Evolutionary conservation across 2,888 invertebrate species (phyloP), one percentile per base, ranked within the genome.

Genomic region (Yponomeuta cagnagella): DNA sequence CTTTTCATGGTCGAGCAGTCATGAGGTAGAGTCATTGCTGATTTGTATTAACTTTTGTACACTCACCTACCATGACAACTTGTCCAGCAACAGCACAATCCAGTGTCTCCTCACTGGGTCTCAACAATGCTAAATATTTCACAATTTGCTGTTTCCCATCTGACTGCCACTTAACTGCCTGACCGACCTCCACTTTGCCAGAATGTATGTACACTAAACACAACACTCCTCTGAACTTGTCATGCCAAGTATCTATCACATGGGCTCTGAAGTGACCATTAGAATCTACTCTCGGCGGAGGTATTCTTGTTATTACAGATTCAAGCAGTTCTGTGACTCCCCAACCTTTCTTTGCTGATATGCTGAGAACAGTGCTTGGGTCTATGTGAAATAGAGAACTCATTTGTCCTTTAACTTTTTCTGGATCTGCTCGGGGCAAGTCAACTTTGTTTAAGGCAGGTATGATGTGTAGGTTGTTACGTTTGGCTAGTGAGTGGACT

Each of bases 391-490:
- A 99, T 23, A 99, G 85, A 1, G 94, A 93, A 71, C 96, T 88
- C 73, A 99, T 83, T 82, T 99, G 98, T 64, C 93, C 89, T 75
- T 94, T 93, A 0, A 98, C 97, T 78, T 93, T 93, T 0, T 97
- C 96, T 5, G 98, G 97, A 82, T 98, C 92, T 0, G 98, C 98
- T 85, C 96, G 94, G 77, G 97, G 97, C 71, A 99, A 93, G 85
- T 99, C 99, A 72, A 99, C 97, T 93, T 99, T 99, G 88, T 99
- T 99, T 58, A 99, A 91, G 0, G 98, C 98, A 0, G 99, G 98
- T 79, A 99, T 95, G 72, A 99, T 95, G 1, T 93, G 88, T 70
- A 99, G 88, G 77, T 98, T 95, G 75, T 94, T 95, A 70, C 95
- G 95, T 86, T 96, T 96, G 0, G 99, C 98, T 74, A 99, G 87